These are phyloP conservation scores for Oxyura jamaicensis DNA, from an alignment of 2,113 vertebrate species.

Conservation along the genomic window DNA sequence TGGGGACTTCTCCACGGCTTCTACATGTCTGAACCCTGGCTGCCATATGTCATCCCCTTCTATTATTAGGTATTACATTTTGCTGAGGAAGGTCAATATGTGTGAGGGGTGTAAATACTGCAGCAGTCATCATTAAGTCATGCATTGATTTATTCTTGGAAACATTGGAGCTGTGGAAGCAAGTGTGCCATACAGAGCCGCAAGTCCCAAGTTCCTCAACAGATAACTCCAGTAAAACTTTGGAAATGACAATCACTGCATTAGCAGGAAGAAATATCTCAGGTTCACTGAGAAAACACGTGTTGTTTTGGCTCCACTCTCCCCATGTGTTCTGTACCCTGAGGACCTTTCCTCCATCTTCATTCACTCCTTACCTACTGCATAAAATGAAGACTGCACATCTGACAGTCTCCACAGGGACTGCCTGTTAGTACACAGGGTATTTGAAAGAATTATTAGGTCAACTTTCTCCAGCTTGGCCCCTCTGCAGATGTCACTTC, in stretches of 20 bases:
- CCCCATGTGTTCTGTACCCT: neutral
- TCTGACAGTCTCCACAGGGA: neutral
- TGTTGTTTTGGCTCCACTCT: neutral
- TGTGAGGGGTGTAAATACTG: constrained; percentile 40
- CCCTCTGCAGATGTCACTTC: neutral
- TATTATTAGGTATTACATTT: constrained; percentile 54
- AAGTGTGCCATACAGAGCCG: neutral
- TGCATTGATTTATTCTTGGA: constrained; percentile 65
- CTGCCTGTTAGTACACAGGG: neutral
- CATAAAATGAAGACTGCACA: neutral
- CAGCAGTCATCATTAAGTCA: constrained; percentile 56
- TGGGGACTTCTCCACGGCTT: neutral
- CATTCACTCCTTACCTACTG: neutral
- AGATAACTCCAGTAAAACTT: neutral
- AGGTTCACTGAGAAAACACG: neutral
- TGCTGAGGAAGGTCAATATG: constrained; percentile 59
- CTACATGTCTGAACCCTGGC: neutral
- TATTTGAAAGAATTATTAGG: neutral
- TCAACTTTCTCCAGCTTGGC: constrained; percentile 3
- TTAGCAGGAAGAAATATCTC: neutral
- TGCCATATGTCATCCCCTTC: neutral
- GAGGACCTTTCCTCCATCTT: neutral
- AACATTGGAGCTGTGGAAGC: constrained; percentile 26
- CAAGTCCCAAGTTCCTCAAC: neutral
- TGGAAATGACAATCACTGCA: neutral